Conservation (phyloP, 2,797 vertebrate species). For the Cirrhinus molitorella region DNA sequence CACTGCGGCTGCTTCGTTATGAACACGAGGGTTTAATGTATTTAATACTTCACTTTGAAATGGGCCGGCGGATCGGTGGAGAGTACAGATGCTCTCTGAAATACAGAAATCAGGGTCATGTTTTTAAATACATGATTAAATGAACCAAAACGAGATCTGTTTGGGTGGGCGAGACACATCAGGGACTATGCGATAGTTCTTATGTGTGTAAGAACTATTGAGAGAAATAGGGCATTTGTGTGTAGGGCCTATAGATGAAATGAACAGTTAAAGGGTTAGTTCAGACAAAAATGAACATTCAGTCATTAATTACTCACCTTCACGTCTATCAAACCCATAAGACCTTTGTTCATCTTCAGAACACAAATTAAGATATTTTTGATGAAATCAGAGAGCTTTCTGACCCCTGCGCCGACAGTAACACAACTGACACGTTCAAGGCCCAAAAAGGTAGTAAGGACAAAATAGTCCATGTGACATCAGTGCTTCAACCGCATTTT, state of each 20-base stretch:
- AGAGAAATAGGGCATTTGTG: conserved; percentile 4
- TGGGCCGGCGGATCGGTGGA: conserved; percentile 11
- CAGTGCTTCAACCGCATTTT: too few species aligned
- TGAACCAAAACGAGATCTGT: conserved; percentile 36
- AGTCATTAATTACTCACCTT: too few species aligned
- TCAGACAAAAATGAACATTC: too few species aligned
- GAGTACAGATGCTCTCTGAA: conserved; percentile 10
- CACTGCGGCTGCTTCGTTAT: conserved; percentile 17
- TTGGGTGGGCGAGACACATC: conserved; percentile 34
- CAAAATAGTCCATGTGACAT: too few species aligned
- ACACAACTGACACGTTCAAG: too few species aligned
- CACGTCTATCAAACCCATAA: too few species aligned
- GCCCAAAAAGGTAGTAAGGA: too few species aligned
- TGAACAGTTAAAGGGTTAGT: background rate
- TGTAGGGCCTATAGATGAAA: background rate
- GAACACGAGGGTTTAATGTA: conserved; percentile 29
- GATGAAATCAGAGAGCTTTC: too few species aligned
- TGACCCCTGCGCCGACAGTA: too few species aligned
- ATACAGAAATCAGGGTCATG: conserved; percentile 35
- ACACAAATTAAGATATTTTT: too few species aligned
- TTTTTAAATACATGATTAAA: conserved; percentile 42
- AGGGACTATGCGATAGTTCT: conserved; percentile 4
- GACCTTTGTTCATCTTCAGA: too few species aligned
- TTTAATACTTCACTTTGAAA: conserved; percentile 32
- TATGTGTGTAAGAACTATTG: background rate